Evolutionary conservation across 1,140 invertebrate species (phyloP).

Genomic region (Drosophila cardini): DNA sequence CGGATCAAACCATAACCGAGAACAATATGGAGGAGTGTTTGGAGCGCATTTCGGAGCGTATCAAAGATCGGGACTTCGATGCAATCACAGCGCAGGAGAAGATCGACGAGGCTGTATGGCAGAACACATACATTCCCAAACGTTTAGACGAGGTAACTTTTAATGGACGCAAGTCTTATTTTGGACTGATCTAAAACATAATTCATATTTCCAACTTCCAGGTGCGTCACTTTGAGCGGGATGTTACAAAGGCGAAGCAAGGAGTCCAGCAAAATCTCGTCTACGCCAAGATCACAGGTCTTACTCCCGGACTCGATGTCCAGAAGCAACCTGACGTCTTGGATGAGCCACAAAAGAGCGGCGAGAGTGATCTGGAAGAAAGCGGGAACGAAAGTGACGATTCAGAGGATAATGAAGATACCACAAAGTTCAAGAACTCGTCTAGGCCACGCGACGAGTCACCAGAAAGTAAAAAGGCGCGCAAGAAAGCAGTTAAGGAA

Average conservation of each 20-base stretch:
- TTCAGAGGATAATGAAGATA: constrained; percentile 81
- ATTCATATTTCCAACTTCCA: constrained; percentile 68
- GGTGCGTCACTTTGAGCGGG: constrained; percentile 95
- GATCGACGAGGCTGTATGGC: constrained; percentile 96
- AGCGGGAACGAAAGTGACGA: constrained; percentile 83
- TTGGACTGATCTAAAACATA: not conserved
- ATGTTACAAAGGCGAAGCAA: constrained; percentile 92
- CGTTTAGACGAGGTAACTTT: constrained; percentile 92
- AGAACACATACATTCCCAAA: constrained; percentile 97
- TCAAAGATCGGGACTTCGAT: constrained; percentile 87
- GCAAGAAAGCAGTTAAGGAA: constrained; percentile 94
- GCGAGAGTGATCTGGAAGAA: constrained; percentile 41
- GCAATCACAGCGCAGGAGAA: constrained; percentile 89
- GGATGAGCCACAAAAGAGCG: constrained; percentile 22
- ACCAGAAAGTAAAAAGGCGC: constrained; percentile 92
- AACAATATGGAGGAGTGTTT: constrained; percentile 93
- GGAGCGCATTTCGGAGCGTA: constrained; percentile 89
- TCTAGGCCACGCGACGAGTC: constrained; percentile 94
- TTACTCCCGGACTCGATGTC: constrained; percentile 92
- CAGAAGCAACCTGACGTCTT: constrained; percentile 87
- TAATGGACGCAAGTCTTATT: not conserved
- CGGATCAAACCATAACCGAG: constrained; percentile 93
- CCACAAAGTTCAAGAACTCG: constrained; percentile 88
- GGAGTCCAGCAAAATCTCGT: constrained; percentile 90
- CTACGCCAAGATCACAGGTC: constrained; percentile 93